These are phyloP conservation scores for Caenorhabditis parvicauda DNA, from an alignment of 2,888 invertebrate species.

Conservation along the genomic window DNA sequence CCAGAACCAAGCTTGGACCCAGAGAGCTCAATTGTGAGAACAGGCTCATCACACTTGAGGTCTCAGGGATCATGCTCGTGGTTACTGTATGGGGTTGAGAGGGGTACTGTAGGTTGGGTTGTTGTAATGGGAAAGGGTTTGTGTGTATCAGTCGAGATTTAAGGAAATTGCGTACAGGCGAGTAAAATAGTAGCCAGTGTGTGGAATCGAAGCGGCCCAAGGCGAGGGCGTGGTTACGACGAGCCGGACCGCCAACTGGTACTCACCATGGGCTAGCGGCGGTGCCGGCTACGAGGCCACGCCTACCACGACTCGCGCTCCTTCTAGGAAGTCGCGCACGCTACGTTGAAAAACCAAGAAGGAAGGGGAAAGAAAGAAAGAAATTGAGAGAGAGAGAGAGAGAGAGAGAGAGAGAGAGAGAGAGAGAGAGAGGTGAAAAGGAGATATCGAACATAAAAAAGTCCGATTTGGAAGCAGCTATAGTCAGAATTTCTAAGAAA, in stretches of 20 bases:
- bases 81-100: not conserved
- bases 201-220: no score
- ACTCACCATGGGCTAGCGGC: not conserved
- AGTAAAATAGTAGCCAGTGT: no score
- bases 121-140: not conserved
- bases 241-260: not conserved
- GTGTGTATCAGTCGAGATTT: not conserved
- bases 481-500: no score
- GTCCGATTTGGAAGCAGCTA: no score
- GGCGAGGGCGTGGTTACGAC: not conserved
- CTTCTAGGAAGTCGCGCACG: not conserved
- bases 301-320: not conserved
- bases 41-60: constrained; percentile 31
- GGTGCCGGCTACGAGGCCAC: not conserved
- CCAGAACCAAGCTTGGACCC: constrained; percentile 25
- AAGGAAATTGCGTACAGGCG: no score
- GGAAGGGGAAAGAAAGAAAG: not conserved
- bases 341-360: not conserved
- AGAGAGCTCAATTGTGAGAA: constrained; percentile 28
- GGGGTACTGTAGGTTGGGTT: not conserved
- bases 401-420: not conserved
- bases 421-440: not conserved
- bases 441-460: not conserved
- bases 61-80: constrained; percentile 43
- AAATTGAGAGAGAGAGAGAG: not conserved